phyloP scores from a whole-genome alignment of 2,888 invertebrate species.

The Halictus quadricinctus region DNA sequence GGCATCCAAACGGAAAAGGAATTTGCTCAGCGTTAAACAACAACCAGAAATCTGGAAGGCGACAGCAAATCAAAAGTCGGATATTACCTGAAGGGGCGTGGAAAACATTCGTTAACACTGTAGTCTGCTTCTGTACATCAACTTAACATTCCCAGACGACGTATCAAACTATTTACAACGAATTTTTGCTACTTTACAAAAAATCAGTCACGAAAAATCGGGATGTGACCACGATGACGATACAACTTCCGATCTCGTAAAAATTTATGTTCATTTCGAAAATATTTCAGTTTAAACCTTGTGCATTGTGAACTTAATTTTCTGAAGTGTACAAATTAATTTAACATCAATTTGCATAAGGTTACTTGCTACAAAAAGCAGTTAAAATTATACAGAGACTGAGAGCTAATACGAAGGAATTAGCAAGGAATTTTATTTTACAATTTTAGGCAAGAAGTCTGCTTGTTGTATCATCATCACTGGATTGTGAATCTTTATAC shows the following conservation, averaged over 20 bases:
- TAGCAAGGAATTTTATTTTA: not conserved
- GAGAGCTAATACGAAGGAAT: too few species aligned
- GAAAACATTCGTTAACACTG: not conserved
- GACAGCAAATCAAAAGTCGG: slow-evolving; percentile 65
- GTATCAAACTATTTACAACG: not conserved
- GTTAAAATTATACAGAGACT: not conserved
- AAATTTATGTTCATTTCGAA: not conserved
- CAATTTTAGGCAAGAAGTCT: not conserved
- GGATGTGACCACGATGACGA: not conserved
- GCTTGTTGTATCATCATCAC: not conserved
- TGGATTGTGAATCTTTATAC: not conserved
- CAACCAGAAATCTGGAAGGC: slow-evolving; percentile 82
- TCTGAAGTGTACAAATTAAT: too few species aligned
- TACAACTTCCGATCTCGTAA: not conserved
- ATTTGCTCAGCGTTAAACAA: slow-evolving; percentile 65
- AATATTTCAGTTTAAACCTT: not conserved
- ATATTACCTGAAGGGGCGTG: slow-evolving; percentile 59
- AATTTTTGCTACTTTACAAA: not conserved
- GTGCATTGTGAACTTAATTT: too few species aligned
- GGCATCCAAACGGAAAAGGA: slow-evolving; percentile 83
- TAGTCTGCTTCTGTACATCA: not conserved
- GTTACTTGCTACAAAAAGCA: not conserved
- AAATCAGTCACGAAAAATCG: not conserved
- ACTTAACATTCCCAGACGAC: not conserved
- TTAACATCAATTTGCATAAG: too few species aligned